Evolutionary conservation across 2,113 vertebrate genomes (phyloP), one percentile per base, ranked within the genome.

Genomic region (Limanda limanda): DNA sequence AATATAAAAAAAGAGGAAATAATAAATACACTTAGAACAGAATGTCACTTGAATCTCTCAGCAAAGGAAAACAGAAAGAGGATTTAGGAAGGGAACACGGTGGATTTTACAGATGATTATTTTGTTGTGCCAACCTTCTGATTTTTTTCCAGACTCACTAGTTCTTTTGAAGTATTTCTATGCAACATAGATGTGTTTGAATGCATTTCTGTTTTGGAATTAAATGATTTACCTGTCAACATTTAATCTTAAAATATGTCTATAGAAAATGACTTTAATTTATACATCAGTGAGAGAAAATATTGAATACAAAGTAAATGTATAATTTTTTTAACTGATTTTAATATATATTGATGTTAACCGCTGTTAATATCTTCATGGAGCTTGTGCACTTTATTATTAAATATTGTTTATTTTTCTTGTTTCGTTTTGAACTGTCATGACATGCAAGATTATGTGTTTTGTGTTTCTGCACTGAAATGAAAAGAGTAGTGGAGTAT

Each of bases 81-180:
- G 69, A 75, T 64, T 63, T 24, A 52, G 55, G 25, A 73, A 63
- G 42, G 51, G 56, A 84, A 69, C 8, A 35, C 47, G 78, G 77
- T 75, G 82, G 84, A 79, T 80, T 80, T 81, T 74, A 86, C 37
- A 70, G 51, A 81, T 76, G 89, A 86, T 83, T 89, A 79, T 88
- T 92, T 93, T 91, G 79, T 90, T 84, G 95, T 96, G 96, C 96
- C 97, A 96, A 95, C 92, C 86, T 92, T 85, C 3, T 48, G 31
- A 31, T 31, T 31, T 83, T 83, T 75, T 25, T 82, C 92, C 89
- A 94, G 93, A 95, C 93, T 90, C 92, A 93, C 95, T 89, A 81
- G 83, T 95, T 95, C 87, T 94, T 91, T 95, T 95, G 91, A 94
- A 95, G 95, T 96, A 94, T 95, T 94, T 97, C 97, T 98, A 99